A percentile compares a stretch with the other conserved stretches of the same genome.
Evolutionary conservation across 1,140 invertebrate genomes (phyloP).

Genomic region (Drosophila truncata): DNA sequence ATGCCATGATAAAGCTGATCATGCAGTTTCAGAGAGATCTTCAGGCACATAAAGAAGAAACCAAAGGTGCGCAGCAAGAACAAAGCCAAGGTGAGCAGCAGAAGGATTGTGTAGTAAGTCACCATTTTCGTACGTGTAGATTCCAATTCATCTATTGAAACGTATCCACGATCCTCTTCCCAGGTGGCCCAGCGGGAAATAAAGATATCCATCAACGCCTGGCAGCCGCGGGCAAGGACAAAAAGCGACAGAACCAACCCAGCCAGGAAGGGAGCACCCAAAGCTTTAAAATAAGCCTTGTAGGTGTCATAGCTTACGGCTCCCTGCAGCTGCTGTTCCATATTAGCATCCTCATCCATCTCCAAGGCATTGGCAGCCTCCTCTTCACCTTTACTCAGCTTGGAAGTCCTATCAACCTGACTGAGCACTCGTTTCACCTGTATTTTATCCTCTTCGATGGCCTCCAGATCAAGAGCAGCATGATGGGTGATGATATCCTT

Average conservation of each 20-base stretch:
- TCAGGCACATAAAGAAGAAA: conserved; percentile 93
- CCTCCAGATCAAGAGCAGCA: conserved; percentile 61
- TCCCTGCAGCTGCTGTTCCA: conserved; percentile 84
- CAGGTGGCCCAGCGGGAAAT: conserved; percentile 88
- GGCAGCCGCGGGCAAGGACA: conserved; percentile 88
- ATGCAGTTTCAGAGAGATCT: conserved; percentile 92
- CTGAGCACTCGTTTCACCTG: conserved; percentile 65
- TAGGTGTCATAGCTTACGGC: conserved; percentile 87
- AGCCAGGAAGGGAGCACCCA: conserved; percentile 88
- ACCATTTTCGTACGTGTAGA: conserved; percentile 47
- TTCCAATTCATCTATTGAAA: conserved; percentile 27
- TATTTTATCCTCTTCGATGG: conserved; percentile 63
- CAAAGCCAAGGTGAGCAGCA: conserved; percentile 55
- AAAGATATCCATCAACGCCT: conserved; percentile 91
- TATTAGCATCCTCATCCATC: conserved; percentile 29
- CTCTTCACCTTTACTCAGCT: conserved; percentile 31
- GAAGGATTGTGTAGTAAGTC: conserved; percentile 54
- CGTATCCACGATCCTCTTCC: conserved; percentile 62
- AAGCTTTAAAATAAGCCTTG: conserved; percentile 89
- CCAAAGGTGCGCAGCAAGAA: conserved; percentile 87
- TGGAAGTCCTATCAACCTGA: conserved; percentile 64
- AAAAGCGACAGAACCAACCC: conserved; percentile 87
- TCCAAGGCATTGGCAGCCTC: background rate
- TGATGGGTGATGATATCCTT: conserved; percentile 60
- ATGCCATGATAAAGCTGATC: conserved; percentile 94